These are phyloP conservation scores for Quadriops clusia DNA, from an alignment of 2,888 invertebrate species.

Conservation along the genomic window DNA sequence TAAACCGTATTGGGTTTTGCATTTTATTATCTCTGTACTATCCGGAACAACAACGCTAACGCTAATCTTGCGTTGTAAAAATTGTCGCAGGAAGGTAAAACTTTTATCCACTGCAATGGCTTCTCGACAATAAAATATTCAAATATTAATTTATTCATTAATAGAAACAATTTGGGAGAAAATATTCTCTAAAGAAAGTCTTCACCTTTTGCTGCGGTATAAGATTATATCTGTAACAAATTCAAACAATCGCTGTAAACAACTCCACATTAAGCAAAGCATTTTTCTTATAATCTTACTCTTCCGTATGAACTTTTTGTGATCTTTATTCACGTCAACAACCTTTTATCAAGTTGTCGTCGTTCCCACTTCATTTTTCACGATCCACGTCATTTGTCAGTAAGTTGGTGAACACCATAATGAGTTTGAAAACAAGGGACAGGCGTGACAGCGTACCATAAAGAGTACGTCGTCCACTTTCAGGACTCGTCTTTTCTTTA, in stretches of 20 bases:
- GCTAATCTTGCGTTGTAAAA: no score
- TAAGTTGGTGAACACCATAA: conserved; percentile 36
- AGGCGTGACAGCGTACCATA: conserved; percentile 29
- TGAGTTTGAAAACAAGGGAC: conserved; percentile 38
- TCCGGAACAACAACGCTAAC: no score
- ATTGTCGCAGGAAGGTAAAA: no score
- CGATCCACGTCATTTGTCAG: conserved; percentile 38
- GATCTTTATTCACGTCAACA: conserved; percentile 33
- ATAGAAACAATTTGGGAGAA: no score
- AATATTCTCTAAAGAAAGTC: no score
- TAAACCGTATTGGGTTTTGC: conserved; percentile 9
- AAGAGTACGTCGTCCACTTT: conserved; percentile 11
- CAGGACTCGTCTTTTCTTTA: conserved; percentile 8
- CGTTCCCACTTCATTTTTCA: conserved; percentile 37
- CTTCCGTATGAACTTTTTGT: conserved; percentile 22
- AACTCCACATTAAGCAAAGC: conserved; percentile 15
- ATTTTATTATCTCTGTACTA: conserved; percentile 9
- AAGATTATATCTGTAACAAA: no score
- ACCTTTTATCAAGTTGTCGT: conserved; percentile 37
- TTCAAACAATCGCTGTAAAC: no score
- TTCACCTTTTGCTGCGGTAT: no score
- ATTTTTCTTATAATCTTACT: conserved; percentile 15
- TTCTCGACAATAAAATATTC: no score
- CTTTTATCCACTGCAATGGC: no score
- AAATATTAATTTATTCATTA: no score